Evolutionary conservation across 1,140 invertebrate species (phyloP), one percentile per base, ranked within the genome.

Genomic region (Drosophila tani): DNA sequence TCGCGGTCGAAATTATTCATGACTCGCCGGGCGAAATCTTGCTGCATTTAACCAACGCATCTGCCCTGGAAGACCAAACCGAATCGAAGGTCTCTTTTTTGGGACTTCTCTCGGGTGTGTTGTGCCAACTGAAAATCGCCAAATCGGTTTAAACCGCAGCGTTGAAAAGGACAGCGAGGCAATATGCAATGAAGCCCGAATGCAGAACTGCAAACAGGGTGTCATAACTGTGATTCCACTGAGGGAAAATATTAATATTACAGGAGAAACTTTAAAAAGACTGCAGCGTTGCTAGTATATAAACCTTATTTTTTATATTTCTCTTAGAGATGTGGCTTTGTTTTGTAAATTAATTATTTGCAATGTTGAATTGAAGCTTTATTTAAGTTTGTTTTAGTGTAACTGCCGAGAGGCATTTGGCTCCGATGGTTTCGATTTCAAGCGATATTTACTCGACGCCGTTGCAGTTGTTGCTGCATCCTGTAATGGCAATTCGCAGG

Each of bases 91-190:
- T n/a, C 17, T 19, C 27, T 14, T 45, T 57, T 56, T 32, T 32
- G 15, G 46, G 32, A 50, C 21, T 55, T 35, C 38, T 38, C 38
- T 38, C 12, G 27, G 51, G 56, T 75, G 69, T 65, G 67, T 69
- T 79, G 70, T 68, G 45, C 79, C 76, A 90, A 88, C 85, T 45
- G 67, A 68, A 70, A 70, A 53, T 66, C 38, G 66, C 81, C 66
- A 81, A 88, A 88, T 90, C 85, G 79, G 78, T 64, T 85, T 70
- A 85, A 84, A 66, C 84, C 81, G 85, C 85, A 90, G 81, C 75
- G 63, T 69, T 63, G 53, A 88, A 87, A 88, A 88, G 81, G 84
- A 88, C 84, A 75, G 81, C 81, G 58, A 53, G 53, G 51, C 45
- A 53, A 11, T 43, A 38, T 51, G 75, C 70, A 71, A 71, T 78